These are phyloP conservation scores for Hydropsyche betteni DNA, from an alignment of 2,888 invertebrate species.

Conservation along the genomic window DNA sequence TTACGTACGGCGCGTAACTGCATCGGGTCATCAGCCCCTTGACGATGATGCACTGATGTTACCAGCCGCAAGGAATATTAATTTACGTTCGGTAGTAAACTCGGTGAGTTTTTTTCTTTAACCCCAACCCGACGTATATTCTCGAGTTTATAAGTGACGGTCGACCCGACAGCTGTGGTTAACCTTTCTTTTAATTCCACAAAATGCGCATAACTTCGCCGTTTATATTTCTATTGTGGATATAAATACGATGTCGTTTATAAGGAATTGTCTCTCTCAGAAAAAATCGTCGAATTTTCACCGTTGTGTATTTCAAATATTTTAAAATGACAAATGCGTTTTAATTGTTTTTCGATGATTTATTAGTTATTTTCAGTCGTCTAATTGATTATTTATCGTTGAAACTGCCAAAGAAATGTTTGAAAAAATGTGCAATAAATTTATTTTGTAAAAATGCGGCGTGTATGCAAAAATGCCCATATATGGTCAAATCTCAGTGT, in stretches of 20 bases:
- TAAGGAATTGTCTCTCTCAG: not conserved
- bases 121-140: conserved; percentile 4
- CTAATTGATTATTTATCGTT: not conserved
- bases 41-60: conserved; percentile 1
- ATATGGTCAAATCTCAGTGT: conserved; percentile 2
- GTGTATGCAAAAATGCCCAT: conserved; percentile 23
- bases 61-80: conserved; percentile 11
- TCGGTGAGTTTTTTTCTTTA: not conserved
- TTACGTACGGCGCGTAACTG: not conserved
- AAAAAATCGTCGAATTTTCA: conserved; percentile 1
- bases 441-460: conserved; percentile 6
- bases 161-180: conserved; percentile 10
- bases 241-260: not conserved
- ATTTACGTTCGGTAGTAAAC: conserved; percentile 10
- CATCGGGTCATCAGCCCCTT: conserved; percentile 5
- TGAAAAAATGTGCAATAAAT: not conserved
- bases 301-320: not conserved
- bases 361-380: no score
- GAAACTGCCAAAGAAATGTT: no score
- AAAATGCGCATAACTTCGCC: not conserved
- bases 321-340: not conserved
- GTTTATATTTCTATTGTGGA: not conserved
- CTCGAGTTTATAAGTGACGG: not conserved
- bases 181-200: not conserved
- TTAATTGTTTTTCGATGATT: no score